A percentile compares a stretch with the other conserved stretches of the same genome.
These are phyloP conservation scores for Pantherophis alleghaniensis DNA, from an alignment of 2,797 vertebrate genomes.

Conservation along the genomic window DNA sequence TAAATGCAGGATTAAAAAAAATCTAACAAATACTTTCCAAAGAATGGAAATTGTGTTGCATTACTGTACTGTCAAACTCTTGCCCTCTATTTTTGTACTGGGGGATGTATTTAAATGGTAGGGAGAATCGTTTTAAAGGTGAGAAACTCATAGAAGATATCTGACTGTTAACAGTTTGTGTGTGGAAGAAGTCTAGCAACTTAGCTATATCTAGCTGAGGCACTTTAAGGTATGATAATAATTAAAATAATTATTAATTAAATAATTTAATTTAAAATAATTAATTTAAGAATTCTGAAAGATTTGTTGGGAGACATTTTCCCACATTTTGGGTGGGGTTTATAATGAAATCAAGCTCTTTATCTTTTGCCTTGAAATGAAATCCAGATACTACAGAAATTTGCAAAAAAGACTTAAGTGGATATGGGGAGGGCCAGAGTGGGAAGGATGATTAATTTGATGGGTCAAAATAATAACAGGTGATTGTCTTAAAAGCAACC, in stretches of 20 bases:
- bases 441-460: conserved; percentile 80
- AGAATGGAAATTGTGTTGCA: background rate
- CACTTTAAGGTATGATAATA: background rate
- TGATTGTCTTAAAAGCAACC: conserved; percentile 57
- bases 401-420: conserved; percentile 44
- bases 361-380: conserved; percentile 43
- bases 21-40: background rate
- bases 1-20: background rate
- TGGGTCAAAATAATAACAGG: conserved; percentile 78
- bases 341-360: conserved; percentile 52
- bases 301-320: conserved; percentile 29
- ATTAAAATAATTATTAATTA: too few relatives aligned
- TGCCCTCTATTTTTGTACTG: background rate
- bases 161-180: background rate
- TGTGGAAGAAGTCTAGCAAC: too few relatives aligned
- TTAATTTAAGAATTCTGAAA: conserved; percentile 1
- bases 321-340: background rate
- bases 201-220: background rate
- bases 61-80: background rate
- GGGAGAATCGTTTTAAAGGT: background rate
- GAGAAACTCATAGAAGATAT: background rate
- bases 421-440: conserved; percentile 31
- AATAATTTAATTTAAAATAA: background rate
- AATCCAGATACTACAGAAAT: background rate
- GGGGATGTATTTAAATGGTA: background rate